phyloP scores from a whole-genome alignment of 2,888 invertebrate genomes.

The Tetropium fuscum region DNA sequence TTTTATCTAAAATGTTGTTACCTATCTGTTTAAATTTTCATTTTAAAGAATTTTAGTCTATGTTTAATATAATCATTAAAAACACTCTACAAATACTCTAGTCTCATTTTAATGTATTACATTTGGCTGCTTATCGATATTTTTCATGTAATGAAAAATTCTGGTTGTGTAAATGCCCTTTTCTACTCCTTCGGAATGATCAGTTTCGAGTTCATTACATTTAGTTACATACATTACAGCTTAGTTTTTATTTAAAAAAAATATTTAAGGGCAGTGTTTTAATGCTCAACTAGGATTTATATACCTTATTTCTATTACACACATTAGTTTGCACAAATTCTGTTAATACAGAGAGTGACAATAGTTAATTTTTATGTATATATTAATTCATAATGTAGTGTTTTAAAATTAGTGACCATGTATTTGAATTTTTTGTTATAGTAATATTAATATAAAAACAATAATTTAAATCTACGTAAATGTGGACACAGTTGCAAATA shows the following conservation, averaged over 20 bases:
- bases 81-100: slow-evolving; percentile 53
- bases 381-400: slow-evolving; percentile 53
- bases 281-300: slow-evolving; percentile 47
- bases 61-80: slow-evolving; percentile 6
- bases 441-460: slow-evolving; percentile 50
- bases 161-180: slow-evolving; percentile 29
- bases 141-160: slow-evolving; percentile 24
- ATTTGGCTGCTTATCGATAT: slow-evolving; percentile 46
- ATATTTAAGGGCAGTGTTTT: slow-evolving; percentile 39
- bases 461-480: slow-evolving; percentile 52
- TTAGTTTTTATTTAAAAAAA: too few species aligned
- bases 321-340: slow-evolving; percentile 54
- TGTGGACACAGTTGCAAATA: slow-evolving; percentile 60
- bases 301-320: slow-evolving; percentile 25
- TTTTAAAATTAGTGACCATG: slow-evolving; percentile 53
- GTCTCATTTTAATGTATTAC: slow-evolving; percentile 52
- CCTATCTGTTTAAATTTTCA: slow-evolving; percentile 26
- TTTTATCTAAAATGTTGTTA: slow-evolving; percentile 17
- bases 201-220: too few species aligned
- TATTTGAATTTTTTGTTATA: slow-evolving; percentile 54
- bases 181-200: too few species aligned
- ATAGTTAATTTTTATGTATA: slow-evolving; percentile 59
- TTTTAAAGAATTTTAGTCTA: slow-evolving; percentile 37
- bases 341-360: slow-evolving; percentile 56
- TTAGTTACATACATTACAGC: too few species aligned